A percentile compares a stretch with the other conserved stretches of the same genome.
Evolutionary conservation across 1,140 invertebrate genomes (phyloP).

Genomic region (Drosophila ironensis): DNA sequence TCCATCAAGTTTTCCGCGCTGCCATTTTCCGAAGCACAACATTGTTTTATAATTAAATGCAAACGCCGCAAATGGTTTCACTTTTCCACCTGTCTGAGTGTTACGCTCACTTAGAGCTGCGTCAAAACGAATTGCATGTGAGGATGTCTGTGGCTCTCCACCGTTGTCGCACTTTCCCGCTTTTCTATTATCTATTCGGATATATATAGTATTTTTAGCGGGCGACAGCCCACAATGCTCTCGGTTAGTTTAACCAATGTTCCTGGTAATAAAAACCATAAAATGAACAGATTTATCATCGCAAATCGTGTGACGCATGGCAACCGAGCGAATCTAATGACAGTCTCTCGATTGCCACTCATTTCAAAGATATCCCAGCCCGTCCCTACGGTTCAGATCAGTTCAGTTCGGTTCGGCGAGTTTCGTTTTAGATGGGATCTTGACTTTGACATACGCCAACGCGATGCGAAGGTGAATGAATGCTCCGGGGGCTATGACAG

Average conservation of each 20-base stretch:
- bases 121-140: conserved; percentile 19
- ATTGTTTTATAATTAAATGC: neutral
- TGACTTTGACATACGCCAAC: conserved; percentile 66
- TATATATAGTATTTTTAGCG: conserved; percentile 68
- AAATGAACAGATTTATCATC: conserved; percentile 71
- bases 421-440: conserved; percentile 54
- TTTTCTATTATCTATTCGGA: conserved; percentile 6
- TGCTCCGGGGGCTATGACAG: too few relatives aligned
- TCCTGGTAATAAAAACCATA: conserved; percentile 65
- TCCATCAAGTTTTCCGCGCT: neutral
- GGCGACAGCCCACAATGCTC: conserved; percentile 29
- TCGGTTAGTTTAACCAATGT: neutral
- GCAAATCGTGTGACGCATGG: conserved; percentile 66
- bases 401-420: conserved; percentile 6
- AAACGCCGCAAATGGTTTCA: conserved; percentile 32
- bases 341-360: too few relatives aligned
- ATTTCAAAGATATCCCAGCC: too few relatives aligned
- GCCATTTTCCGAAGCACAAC: neutral
- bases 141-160: neutral
- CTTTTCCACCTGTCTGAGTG: conserved; percentile 47
- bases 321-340: conserved; percentile 50
- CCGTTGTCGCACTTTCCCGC: neutral
- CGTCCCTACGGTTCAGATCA: neutral
- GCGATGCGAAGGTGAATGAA: conserved; percentile 29
- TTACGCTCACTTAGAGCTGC: conserved; percentile 37